Evolutionary conservation across 2,797 vertebrate species (phyloP).

Genomic region (Chlorospingus flavigularis): DNA sequence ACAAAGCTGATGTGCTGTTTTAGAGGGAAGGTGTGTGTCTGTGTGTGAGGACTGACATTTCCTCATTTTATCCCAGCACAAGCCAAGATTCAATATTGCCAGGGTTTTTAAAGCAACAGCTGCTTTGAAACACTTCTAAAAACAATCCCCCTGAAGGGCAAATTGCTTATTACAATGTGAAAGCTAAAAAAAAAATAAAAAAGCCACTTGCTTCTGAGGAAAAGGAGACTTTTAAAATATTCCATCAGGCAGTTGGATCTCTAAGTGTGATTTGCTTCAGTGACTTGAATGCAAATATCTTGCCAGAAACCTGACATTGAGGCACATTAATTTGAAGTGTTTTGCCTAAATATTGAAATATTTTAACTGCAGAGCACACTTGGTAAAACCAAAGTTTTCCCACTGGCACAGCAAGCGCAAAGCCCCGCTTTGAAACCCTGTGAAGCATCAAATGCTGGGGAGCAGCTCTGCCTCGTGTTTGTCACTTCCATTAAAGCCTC

Average conservation of each 20-base stretch:
- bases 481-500: not conserved
- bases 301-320: not conserved
- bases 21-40: not conserved
- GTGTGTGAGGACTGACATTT: not conserved
- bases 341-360: not conserved
- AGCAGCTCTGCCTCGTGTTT: not conserved
- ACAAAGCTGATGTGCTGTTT: not conserved
- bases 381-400: not conserved
- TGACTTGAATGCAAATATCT: not conserved
- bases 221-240: not conserved
- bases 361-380: not conserved
- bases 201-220: not conserved
- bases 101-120: not conserved
- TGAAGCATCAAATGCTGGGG: not conserved
- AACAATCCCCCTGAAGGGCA: not conserved
- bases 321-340: not conserved
- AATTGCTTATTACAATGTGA: not conserved
- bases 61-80: not conserved
- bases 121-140: not conserved
- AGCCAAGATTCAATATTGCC: not conserved
- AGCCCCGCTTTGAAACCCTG: not conserved
- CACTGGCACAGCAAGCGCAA: not conserved
- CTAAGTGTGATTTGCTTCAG: not conserved
- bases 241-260: not conserved
- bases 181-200: not conserved